Evolutionary conservation across 2,888 invertebrate genomes (phyloP), one percentile per base, ranked within the genome.

Genomic region (Hartigia nigra): DNA sequence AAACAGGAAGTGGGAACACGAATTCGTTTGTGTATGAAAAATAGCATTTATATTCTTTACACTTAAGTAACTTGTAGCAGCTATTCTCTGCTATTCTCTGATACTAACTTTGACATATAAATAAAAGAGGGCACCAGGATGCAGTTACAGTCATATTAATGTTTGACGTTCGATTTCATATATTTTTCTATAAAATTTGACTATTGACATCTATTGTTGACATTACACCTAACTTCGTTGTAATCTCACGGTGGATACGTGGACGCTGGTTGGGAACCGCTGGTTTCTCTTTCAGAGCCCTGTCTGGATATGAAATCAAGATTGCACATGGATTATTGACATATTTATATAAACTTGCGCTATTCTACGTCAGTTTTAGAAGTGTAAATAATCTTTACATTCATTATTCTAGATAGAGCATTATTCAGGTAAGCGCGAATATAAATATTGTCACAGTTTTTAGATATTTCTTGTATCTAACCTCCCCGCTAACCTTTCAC

Each of bases 291-390:
- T 85, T 84, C 82, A 80, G 83, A 83, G 86, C 83, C 81, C 84
- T 79, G 77, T 78, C 74, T 75, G 77, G 79, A 79, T 77, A 76
- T 75, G 83, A 82, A 82, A 81, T 79, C 82, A 84, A 84, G 84
- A 83, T 85, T 86, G 84, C 86, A 85, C 86, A 86, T 86, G 86
- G 83, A 85, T 86, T 85, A 83, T 85, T 85, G 81, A 84, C 82
- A 82, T 80, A 81, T 84, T 85, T 82, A 75, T 74, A 74, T 36
- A 69, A 69, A 79, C 31, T 69, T 69, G 70, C 37, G 31, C 70
- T 36, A 39, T 70, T 55, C 36, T 31, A 78, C 39, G 74, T 70
- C 74, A 80, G n/a, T 78, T 34, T 39, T 34, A 39, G 35, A 69
- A 77, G 79, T 80, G 76, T 81, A 76, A 83, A 82, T 80, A 81